phyloP scores from a whole-genome alignment of 2,113 vertebrate species.

The Chaetodon auriga region DNA sequence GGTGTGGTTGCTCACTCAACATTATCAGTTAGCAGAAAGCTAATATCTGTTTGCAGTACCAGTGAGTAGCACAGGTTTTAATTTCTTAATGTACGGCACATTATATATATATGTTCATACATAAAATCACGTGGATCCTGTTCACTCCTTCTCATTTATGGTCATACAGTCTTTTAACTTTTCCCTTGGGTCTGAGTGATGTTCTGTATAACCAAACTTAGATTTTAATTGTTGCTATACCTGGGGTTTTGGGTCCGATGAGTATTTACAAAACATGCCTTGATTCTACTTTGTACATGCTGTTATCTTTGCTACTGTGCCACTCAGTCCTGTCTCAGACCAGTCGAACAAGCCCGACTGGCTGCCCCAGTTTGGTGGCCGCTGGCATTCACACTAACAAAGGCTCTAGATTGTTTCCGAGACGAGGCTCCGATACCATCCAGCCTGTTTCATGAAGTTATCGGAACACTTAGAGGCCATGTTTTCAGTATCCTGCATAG shows the following conservation, averaged over 20 bases:
- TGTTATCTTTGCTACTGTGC: slow-evolving; percentile 49
- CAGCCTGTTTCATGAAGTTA: neutral
- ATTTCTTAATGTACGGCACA: slow-evolving; percentile 21
- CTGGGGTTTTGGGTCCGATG: slow-evolving; percentile 14
- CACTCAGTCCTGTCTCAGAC: slow-evolving; percentile 34
- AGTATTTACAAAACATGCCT: slow-evolving; percentile 40
- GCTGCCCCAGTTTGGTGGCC: neutral
- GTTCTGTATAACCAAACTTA: slow-evolving; percentile 16
- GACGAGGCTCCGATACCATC: neutral
- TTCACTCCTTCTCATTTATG: slow-evolving; percentile 37
- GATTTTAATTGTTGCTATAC: slow-evolving; percentile 27
- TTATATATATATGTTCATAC: slow-evolving; percentile 11
- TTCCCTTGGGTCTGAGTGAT: slow-evolving; percentile 33
- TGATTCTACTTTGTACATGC: slow-evolving; percentile 51
- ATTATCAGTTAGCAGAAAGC: slow-evolving; percentile 29
- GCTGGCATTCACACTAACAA: neutral
- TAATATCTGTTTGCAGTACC: slow-evolving; percentile 17
- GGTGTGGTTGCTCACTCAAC: slow-evolving; percentile 52
- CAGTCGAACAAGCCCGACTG: slow-evolving; percentile 57
- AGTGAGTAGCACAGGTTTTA: slow-evolving; percentile 32
- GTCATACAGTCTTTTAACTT: slow-evolving; percentile 12
- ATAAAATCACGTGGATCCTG: slow-evolving; percentile 32
- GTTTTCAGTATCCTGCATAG: slow-evolving; percentile 5
- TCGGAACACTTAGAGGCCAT: slow-evolving; percentile 25
- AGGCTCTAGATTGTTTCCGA: slow-evolving; percentile 1